Evolutionary conservation across 2,797 vertebrate species (phyloP), one percentile per base, ranked within the genome.

Genomic region (Prunella strophiata): DNA sequence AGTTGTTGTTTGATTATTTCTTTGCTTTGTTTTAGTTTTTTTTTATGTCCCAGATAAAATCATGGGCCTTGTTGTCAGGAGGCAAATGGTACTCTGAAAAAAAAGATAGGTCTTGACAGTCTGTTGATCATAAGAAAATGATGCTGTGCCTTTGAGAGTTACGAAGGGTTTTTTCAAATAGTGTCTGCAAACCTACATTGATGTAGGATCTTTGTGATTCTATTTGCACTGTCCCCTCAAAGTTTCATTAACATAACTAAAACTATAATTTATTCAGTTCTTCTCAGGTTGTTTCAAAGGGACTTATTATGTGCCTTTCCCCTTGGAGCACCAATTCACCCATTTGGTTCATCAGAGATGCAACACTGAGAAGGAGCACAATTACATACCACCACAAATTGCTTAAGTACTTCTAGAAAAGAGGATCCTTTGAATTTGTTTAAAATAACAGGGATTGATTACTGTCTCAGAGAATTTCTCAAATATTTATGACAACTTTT

Each of bases 191-290:
- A 16, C 7, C 36, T 75, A 21, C 11, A 25, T 38, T 82, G 27
- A 13, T 79, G 17, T 11, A 75, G n/a, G 13, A 63, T 34, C 42
- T 68, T 71, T 85, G 65, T 26, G 18, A 74, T 84, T 84, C 29
- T 51, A 32, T 40, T 29, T 71, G 43, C 34, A 55, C 17, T 66
- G 43, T 78, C n/a, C 20, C 27, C 30, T 70, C 10, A 57, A 73
- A 73, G 21, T 59, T 79, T 90, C 80, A 92, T 91, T 91, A 85
- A 29, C 65, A 42, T 96, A 89, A 91, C 43, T 58, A 82, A 95
- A 96, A 61, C 57, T 55, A 91, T 92, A 83, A 87, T 92, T 96
- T 81, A 92, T 94, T 91, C 47, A 78, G 43, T 42, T 65, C 65
- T 85, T 52, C 76, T 87, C 75, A 83, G 86, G 52, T 85, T 80